Evolutionary conservation across 2,888 invertebrate genomes (phyloP), one percentile per base, ranked within the genome.

Genomic region (Drosophila siamana): DNA sequence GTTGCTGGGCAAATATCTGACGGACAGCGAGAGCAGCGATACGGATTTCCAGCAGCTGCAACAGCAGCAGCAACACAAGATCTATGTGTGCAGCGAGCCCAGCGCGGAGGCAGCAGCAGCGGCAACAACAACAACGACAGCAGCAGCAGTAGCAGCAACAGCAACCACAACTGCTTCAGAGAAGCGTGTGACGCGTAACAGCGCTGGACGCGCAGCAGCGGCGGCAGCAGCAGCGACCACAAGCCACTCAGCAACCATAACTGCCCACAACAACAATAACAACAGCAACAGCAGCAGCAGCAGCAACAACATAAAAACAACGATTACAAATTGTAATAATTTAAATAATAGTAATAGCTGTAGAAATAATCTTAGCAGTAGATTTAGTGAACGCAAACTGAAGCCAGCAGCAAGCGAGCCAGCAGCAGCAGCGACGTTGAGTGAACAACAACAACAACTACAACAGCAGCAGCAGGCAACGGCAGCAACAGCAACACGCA

Each of bases 261-360:
- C 74, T 64, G 61, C 70, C 60, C 68, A 62, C 19, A 73, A 47
- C 72, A 66, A 19, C 47, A 56, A 9, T n/a, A n/a, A n/a, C 66
- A 60, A 11, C 57, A 55, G 48, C 67, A 74, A 38, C 70, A 57
- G 16, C 40, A 47, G 9, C 52, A 55, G 26, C 62, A 57, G 50
- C 62, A 78, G 28, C 69, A 78, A 26, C 79, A 80, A 57, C 65
- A 71, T 61, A 30, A 75, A 82, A 75, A 60, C 89, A 85, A 86
- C 84, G 86, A 88, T 77, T 80, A 70, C 89, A 86, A 86, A 86
- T 86, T 88, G 89, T 80, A 89, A 88, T 88, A 88, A 89, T 75
- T 74, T 86, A 78, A 85, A 76, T 80, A 88, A 64, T 86, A 88
- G 70, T 89, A 79, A 77, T 83, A 86, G 68, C 73, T 79, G 74